Percentiles rank a stretch among this genome's conserved stretches.
Conservation (phyloP, 2,888 invertebrate species). For the Apodemia mormo region DNA sequence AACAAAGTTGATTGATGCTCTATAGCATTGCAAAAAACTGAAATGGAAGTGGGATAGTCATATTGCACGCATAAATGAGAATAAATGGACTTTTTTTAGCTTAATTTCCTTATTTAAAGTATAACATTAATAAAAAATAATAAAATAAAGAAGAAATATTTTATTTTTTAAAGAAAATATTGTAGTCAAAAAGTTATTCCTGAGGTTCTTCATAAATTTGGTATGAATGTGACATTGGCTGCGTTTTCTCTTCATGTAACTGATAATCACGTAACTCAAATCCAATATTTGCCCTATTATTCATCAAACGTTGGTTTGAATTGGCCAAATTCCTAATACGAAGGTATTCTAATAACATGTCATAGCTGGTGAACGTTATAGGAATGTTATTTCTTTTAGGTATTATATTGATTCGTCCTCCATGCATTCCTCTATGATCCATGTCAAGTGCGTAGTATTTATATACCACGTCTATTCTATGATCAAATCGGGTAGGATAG, state of each 20-base stretch:
- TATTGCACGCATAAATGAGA: no score
- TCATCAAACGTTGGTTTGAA: not conserved
- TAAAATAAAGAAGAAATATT: no score
- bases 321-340: constrained; percentile 15
- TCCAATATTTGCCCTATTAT: constrained; percentile 11
- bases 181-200: not conserved
- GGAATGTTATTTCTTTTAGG: constrained; percentile 19
- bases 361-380: constrained; percentile 16
- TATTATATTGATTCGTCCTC: constrained; percentile 62
- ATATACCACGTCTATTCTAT: not conserved
- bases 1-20: no score
- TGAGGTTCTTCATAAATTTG: not conserved
- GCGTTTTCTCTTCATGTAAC: not conserved
- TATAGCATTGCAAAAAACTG: no score
- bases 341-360: constrained; percentile 19
- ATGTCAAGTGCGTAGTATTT: constrained; percentile 44
- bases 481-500: not conserved
- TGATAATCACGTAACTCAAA: constrained; percentile 1
- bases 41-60: no score
- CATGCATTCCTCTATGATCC: constrained; percentile 62
- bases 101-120: no score
- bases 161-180: no score
- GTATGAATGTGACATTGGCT: not conserved
- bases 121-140: no score
- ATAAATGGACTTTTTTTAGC: no score